These are phyloP conservation scores for Elysia crispata DNA, from an alignment of 2,888 invertebrate genomes.

Conservation along the genomic window DNA sequence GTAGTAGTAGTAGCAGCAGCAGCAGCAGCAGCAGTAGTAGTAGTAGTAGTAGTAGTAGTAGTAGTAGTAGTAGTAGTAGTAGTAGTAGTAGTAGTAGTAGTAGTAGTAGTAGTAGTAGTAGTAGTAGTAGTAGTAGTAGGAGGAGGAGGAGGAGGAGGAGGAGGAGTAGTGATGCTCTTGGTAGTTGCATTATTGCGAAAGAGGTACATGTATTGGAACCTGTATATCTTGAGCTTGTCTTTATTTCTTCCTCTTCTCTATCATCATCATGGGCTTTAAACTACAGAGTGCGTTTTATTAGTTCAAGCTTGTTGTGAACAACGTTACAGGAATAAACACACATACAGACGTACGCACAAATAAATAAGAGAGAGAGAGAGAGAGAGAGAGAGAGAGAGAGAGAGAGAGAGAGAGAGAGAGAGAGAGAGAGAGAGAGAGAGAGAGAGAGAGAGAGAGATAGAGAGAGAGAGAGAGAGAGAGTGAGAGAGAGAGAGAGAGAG, in stretches of 20 bases:
- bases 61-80: slow-evolving; percentile 21
- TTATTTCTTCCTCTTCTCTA: neutral
- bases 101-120: slow-evolving; percentile 3
- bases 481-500: neutral
- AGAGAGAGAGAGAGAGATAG: too few relatives aligned
- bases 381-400: slow-evolving; percentile 12
- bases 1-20: neutral
- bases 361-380: too few relatives aligned
- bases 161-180: too few relatives aligned
- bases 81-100: slow-evolving; percentile 25
- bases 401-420: slow-evolving; percentile 30
- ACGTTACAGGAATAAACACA: too few relatives aligned
- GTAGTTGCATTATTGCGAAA: too few relatives aligned
- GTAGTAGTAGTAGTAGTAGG: too few relatives aligned
- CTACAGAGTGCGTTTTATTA: too few relatives aligned
- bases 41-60: slow-evolving; percentile 21
- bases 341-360: too few relatives aligned
- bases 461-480: neutral
- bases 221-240: neutral
- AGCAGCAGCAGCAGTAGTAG: slow-evolving; percentile 19
- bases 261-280: neutral
- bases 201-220: neutral
- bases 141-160: too few relatives aligned
- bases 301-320: too few relatives aligned
- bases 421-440: neutral